A percentile compares a stretch with the other conserved stretches of the same genome.
phyloP scores from a whole-genome alignment of 1,140 invertebrate genomes.

The Drosophila melanica region DNA sequence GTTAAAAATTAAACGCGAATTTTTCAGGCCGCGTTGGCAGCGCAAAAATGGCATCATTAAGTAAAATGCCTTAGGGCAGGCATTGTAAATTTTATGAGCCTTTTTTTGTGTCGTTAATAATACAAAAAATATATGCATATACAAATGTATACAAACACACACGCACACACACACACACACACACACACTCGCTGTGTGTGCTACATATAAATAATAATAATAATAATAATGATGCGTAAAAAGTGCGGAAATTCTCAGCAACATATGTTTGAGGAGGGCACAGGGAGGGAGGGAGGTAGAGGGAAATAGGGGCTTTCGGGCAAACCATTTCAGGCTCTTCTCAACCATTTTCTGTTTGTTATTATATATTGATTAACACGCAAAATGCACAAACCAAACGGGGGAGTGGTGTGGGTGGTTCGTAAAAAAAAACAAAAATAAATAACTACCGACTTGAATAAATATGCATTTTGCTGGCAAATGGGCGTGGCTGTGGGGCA shows the following conservation, averaged over 20 bases:
- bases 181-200: too few species aligned
- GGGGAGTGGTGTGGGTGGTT: too few species aligned
- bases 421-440: too few species aligned
- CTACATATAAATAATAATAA: constrained; percentile 51
- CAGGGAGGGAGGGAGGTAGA: neutral
- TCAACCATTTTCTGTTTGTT: constrained; percentile 35
- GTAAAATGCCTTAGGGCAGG: constrained; percentile 72
- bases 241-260: constrained; percentile 62
- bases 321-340: constrained; percentile 13
- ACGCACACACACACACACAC: neutral
- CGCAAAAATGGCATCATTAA: constrained; percentile 82
- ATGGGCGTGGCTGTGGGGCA: neutral
- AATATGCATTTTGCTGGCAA: constrained; percentile 44
- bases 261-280: constrained; percentile 53
- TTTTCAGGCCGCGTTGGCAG: constrained; percentile 67
- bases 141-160: constrained; percentile 26
- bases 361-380: constrained; percentile 73
- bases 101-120: constrained; percentile 78
- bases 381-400: constrained; percentile 68
- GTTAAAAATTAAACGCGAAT: constrained; percentile 82
- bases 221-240: constrained; percentile 65
- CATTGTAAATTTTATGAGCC: constrained; percentile 83
- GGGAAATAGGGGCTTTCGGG: neutral
- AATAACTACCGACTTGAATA: constrained; percentile 58
- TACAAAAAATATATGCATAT: constrained; percentile 52